phyloP scores from a whole-genome alignment of 2,888 invertebrate species.

The Rosalia funebris region DNA sequence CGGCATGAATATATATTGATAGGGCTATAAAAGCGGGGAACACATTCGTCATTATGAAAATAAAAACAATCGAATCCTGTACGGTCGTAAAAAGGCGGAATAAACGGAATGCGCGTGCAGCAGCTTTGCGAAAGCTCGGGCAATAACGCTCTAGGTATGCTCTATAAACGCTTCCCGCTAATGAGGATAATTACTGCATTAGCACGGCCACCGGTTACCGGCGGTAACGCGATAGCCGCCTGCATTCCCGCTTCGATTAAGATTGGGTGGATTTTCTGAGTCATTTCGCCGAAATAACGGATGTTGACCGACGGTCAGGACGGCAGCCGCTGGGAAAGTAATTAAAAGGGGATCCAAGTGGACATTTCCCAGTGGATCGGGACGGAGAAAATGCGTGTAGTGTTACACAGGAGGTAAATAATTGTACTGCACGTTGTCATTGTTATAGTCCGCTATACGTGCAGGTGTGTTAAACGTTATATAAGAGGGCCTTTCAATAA shows the following conservation, averaged over 20 bases:
- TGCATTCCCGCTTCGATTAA: slow-evolving; percentile 6
- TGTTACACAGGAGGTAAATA: not conserved
- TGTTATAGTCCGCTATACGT: no score
- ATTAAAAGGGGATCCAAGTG: slow-evolving; percentile 1
- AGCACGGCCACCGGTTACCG: not conserved
- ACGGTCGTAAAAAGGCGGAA: slow-evolving; percentile 23
- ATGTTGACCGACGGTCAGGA: slow-evolving; percentile 7
- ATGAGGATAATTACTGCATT: slow-evolving; percentile 7
- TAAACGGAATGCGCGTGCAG: slow-evolving; percentile 13
- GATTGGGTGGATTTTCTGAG: slow-evolving; percentile 5
- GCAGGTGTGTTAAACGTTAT: no score
- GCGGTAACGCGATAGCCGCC: slow-evolving; percentile 10
- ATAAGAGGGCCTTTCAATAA: no score
- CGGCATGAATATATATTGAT: slow-evolving; percentile 35
- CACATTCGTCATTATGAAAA: slow-evolving; percentile 39
- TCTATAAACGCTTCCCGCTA: slow-evolving; percentile 4
- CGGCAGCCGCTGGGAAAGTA: not conserved
- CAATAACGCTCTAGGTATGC: not conserved
- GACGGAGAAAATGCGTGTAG: not conserved
- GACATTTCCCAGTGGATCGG: not conserved
- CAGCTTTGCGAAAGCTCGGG: not conserved
- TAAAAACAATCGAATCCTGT: slow-evolving; percentile 29
- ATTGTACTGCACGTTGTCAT: no score
- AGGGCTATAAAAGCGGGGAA: slow-evolving; percentile 34
- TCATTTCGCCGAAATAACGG: slow-evolving; percentile 5